Percentiles rank a stretch among this genome's conserved stretches.
These are phyloP conservation scores for Morbakka virulenta DNA, from an alignment of 30 jellyfish, hydroid and myxozoan species.

Conservation along the genomic window DNA sequence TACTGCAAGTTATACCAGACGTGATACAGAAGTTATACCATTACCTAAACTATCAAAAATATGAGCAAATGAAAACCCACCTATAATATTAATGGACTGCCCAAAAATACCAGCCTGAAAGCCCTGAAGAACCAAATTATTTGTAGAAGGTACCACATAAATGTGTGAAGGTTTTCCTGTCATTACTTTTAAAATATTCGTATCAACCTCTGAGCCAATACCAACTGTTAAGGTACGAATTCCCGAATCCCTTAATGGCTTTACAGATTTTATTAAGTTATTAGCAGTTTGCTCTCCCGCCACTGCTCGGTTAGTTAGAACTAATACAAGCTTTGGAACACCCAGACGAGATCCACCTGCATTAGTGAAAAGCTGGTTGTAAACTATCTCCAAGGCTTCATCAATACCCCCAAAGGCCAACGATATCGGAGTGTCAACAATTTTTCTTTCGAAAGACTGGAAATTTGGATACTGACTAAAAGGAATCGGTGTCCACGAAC, in stretches of 20 bases:
- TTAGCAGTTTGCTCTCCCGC: too few relatives aligned
- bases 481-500: constrained; percentile 43
- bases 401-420: constrained; percentile 11
- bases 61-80: too few relatives aligned
- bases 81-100: too few relatives aligned
- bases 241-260: background rate
- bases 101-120: too few relatives aligned
- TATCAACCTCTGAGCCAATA: background rate
- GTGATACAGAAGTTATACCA: too few relatives aligned
- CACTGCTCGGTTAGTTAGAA: constrained; percentile 44
- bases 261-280: too few relatives aligned
- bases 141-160: too few relatives aligned
- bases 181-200: too few relatives aligned
- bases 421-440: constrained; percentile 17
- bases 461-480: constrained; percentile 12
- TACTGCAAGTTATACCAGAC: too few relatives aligned
- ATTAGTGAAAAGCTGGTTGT: constrained; percentile 17
- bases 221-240: background rate
- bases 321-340: constrained; percentile 41
- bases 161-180: too few relatives aligned
- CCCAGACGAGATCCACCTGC: constrained; percentile 24
- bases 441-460: background rate
- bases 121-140: too few relatives aligned
- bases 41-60: too few relatives aligned
- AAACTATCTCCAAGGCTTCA: constrained; percentile 25